Percentiles rank a stretch among this genome's conserved stretches.
Conservation (phyloP, 2,888 invertebrate species). For the Microplitis manilae region DNA sequence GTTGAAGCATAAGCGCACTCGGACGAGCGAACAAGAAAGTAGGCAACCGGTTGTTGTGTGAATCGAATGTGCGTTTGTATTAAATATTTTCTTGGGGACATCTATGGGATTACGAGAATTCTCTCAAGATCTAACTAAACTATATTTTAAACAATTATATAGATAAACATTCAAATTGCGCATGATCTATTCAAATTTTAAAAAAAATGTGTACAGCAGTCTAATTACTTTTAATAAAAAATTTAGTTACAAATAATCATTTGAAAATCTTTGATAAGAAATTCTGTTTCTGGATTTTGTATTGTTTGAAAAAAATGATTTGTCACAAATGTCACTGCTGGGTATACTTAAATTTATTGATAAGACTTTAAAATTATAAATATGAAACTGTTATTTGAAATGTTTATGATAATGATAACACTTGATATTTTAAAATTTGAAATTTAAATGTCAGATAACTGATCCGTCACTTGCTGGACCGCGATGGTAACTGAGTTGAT, state of each 20-base stretch:
- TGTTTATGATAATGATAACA: neutral
- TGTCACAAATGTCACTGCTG: too few species aligned
- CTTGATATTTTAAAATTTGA: neutral
- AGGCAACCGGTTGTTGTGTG: slow-evolving; percentile 34
- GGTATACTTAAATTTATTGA: too few species aligned
- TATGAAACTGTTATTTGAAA: too few species aligned
- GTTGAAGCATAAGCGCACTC: slow-evolving; percentile 33
- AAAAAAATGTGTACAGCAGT: too few species aligned
- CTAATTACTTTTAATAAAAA: too few species aligned
- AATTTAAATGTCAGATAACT: slow-evolving; percentile 19
- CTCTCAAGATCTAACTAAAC: neutral
- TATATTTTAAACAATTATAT: neutral
- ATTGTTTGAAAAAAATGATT: too few species aligned
- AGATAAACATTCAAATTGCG: neutral
- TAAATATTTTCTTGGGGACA: neutral
- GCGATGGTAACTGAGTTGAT: slow-evolving; percentile 56
- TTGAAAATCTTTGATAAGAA: too few species aligned
- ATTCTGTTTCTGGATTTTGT: too few species aligned
- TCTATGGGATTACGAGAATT: neutral
- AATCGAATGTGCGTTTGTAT: slow-evolving; percentile 2
- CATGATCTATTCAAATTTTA: neutral
- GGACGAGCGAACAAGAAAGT: slow-evolving; percentile 41
- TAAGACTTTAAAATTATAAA: too few species aligned
- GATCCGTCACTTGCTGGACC: slow-evolving; percentile 57
- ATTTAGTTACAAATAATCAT: too few species aligned